Evolutionary conservation across 2,113 vertebrate species (phyloP), one percentile per base, ranked within the genome.

Genomic region (Xenopus laevis): DNA sequence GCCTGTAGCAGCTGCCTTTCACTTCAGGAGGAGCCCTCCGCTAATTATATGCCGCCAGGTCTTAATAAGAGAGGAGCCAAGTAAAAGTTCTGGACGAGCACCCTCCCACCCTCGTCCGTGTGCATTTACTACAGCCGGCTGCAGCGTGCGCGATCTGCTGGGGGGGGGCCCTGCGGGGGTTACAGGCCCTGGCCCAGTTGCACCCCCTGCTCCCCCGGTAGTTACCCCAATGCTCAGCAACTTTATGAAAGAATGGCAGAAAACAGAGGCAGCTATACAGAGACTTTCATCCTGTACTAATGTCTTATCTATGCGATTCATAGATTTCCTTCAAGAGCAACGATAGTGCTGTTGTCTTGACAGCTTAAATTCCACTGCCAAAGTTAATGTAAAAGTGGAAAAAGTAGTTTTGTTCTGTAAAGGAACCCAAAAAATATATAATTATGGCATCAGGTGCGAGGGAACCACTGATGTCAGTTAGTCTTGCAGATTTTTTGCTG

Each of bases 251-350:
- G 71, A 55, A 8, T 88, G 92, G 87, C 88, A 78, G 65, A 79
- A 75, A 1, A 87, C 90, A 0, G 84, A 87, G 46, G 84, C 71
- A 0, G 89, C 90, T 10, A 86, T 93, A 0, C 12, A 80, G 0
- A 82, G 89, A 10, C 77, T 95, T 3, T 78, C 71, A 1, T 95
- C 92, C 0, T 94, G 94, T 72, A 86, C 85, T 61, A 90, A 80
- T 0, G 64, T 82, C 1, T 73, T 86, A 20, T 82, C 87, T 20
- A 70, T 86, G 65, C 80, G 27, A 0, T 81, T 93, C 10, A 63
- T 93, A 45, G 23, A 20, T 0, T 58, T 89, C 40, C 87, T 96
- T 55, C 92, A 93, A 71, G 76, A 83, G 0, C 85, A 85, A 72
- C 89, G 90, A 76, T 83, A 68, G 3, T 46, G 53, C 55, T 83